Base-by-base conservation (phyloP, 2,888 invertebrate genomes). In the Baronia brevicornis region DNA sequence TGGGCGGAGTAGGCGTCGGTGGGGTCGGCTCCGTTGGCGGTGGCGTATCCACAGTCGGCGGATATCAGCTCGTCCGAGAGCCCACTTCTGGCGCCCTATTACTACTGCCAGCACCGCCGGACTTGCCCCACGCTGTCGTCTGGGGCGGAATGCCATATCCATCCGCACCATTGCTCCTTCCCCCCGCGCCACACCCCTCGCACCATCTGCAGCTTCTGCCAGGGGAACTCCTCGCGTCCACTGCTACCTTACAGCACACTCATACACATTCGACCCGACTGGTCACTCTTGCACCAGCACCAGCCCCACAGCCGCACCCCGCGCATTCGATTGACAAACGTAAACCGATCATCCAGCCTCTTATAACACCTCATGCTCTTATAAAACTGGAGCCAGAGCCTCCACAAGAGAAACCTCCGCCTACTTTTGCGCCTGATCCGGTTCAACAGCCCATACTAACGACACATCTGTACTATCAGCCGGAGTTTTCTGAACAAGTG, bases 41-140 rank as follows among this genome's bases (percentile, higher is more conserved):
- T 19, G 75, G 75, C 19, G 86, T 91, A 85, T 62, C 88, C 73
- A 82, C 90, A 84, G 60, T 92, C 36, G 90, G 93, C 37, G 95
- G 95, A 36, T 93, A 91, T 73, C 95, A 95, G 75, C 86, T 96
- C 58, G 91, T 94, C 28, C 88, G 95, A 43, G 96, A 96, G 66
- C 93, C 95, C 14, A 87, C 91, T 10, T 92, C 93, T 2, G 95
- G 95, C 24, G 94, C 94, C 50, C 85, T 94, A 39, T 87, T 94
- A 44, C 88, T 94, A 43, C 86, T 94, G 49, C 93, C 94, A 24
- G 87, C 93, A 18, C 88, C 92, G 24, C 90, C 71, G 2, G 90
- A 91, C 55, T 78, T 91, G 42, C 91, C 90, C 43, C 90, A 91
- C 62, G 87, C 91, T 0, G 89, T 92, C 23, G 88, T 92, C 9